Evolutionary conservation across 2,797 vertebrate genomes (phyloP).

Genomic region (Enteromius treurensis): DNA sequence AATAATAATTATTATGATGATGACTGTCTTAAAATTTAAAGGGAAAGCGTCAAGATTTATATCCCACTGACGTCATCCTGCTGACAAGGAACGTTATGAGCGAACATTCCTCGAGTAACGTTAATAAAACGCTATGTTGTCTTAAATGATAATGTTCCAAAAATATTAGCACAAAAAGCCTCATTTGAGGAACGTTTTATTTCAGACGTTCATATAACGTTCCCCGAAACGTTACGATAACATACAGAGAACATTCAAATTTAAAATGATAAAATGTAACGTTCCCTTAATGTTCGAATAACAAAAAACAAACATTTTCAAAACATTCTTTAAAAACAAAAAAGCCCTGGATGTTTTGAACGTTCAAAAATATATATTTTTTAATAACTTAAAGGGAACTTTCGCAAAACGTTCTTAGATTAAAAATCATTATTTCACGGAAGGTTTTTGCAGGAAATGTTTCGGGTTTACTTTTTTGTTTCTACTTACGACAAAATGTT

Average conservation of each 20-base stretch:
- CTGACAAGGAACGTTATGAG: not conserved
- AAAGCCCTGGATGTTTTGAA: not conserved
- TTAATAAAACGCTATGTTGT: not conserved
- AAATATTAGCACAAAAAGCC: not conserved
- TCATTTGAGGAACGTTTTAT: not conserved
- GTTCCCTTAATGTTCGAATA: not conserved
- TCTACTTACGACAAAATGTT: not conserved
- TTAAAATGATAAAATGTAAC: not conserved
- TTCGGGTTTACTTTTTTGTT: no score
- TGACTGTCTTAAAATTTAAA: not conserved
- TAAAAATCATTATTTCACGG: not conserved
- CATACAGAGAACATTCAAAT: not conserved
- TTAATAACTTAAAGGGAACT: not conserved
- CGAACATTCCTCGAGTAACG: not conserved
- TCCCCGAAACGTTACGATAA: not conserved
- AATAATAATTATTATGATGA: slow-evolving; percentile 24
- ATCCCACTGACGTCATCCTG: not conserved
- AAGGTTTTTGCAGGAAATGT: not conserved
- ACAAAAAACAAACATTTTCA: not conserved
- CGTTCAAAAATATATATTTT: not conserved
- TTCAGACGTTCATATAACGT: not conserved
- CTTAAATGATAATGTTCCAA: not conserved
- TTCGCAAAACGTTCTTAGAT: not conserved
- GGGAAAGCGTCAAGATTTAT: not conserved
- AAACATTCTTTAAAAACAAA: not conserved